Conservation (phyloP, 2,113 vertebrate genomes). For the Sterna hirundo region DNA sequence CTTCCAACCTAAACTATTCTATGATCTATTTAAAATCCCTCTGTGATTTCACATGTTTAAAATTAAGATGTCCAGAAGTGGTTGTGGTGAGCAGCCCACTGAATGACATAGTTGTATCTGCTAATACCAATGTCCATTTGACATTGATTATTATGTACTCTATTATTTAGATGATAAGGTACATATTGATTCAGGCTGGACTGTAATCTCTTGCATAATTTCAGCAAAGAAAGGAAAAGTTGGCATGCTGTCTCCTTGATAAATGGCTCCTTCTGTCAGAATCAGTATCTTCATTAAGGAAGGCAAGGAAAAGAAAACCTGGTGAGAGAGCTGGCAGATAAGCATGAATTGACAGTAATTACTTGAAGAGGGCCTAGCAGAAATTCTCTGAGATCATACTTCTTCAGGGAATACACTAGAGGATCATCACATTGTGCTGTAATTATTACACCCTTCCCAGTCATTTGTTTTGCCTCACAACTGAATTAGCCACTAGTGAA, state of each 20-base stretch:
- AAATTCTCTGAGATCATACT: constrained; percentile 59
- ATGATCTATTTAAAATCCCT: not conserved
- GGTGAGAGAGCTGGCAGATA: constrained; percentile 56
- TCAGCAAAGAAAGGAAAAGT: not conserved
- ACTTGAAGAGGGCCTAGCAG: constrained; percentile 45
- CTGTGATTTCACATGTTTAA: not conserved
- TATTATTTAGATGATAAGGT: constrained; percentile 44
- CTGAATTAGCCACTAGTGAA: constrained; percentile 25
- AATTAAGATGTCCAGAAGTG: constrained; percentile 38
- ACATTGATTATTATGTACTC: constrained; percentile 15
- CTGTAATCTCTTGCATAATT: constrained; percentile 51
- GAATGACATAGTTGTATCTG: not conserved
- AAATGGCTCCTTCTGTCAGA: constrained; percentile 67
- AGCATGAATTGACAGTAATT: constrained; percentile 67
- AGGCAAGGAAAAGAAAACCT: constrained; percentile 19
- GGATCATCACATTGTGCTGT: constrained; percentile 33
- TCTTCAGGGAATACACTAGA: constrained; percentile 51
- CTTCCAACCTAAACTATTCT: not conserved
- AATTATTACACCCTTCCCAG: constrained; percentile 51
- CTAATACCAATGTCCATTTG: constrained; percentile 8
- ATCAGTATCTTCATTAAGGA: constrained; percentile 41
- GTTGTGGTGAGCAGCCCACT: not conserved
- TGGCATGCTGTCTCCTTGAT: constrained; percentile 25
- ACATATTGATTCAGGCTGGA: not conserved
- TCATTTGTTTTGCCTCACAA: not conserved